Base-by-base conservation (phyloP, 2,113 vertebrate genomes). In the Prinia subflava region DNA sequence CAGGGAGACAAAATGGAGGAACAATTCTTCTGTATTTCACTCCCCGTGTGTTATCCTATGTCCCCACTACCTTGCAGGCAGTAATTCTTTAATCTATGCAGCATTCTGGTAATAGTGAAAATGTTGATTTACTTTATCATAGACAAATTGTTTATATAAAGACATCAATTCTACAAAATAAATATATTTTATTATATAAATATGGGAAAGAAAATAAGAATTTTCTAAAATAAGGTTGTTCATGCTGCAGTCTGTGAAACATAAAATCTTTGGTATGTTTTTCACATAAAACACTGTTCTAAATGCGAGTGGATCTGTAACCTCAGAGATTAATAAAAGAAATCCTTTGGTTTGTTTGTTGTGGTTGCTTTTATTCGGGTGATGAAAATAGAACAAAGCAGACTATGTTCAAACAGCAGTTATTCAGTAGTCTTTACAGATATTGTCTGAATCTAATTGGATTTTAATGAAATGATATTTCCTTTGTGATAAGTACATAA, bases 401-500 rank as follows among this genome's bases (percentile, higher is more conserved):
- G 97, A 94, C 97, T 92, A 95, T 99, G 98, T 99, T 99, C 98
- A 99, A 99, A 99, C 98, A 98, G 97, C 98, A 98, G 96, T 95
- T 97, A 97, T 97, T 98, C 96, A 92, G 87, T 96, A 97, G 97
- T 97, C 98, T 98, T 98, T 98, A 97, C 95, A 98, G 98, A 98
- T 98, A 98, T 97, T 98, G 98, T 98, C 98, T 98, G 98, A 98
- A 98, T 98, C 98, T 99, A 99, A 99, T 99, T 99, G 99, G 98
- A 99, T 99, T 99, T 99, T 99, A 99, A 99, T 99, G 98, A 99
- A 99, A 99, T 99, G 98, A 98, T 98, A 98, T 98, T 99, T 99
- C 98, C 98, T 99, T 99, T 99, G 99, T 99, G 99, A 98, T 98
- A 98, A 98, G 98, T 98, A 99, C 98, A 99, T 99, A 98, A 98